phyloP scores from a whole-genome alignment of 2,797 vertebrate genomes.

The Adrianichthys oophorus region DNA sequence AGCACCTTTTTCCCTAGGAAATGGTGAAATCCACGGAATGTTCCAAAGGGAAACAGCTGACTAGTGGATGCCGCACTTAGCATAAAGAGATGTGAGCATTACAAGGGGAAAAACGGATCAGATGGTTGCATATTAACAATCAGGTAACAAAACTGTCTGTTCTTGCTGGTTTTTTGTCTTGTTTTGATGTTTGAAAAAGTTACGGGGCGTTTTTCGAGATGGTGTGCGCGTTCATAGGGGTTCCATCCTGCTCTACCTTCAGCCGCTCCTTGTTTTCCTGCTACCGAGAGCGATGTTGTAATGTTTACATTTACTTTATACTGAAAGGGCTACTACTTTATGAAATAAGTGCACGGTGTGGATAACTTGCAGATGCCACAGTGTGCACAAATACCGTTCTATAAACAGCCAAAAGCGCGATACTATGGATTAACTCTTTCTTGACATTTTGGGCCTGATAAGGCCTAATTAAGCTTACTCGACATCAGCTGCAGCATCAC shows the following conservation, averaged over 20 bases:
- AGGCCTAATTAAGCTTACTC: slow-evolving; percentile 18
- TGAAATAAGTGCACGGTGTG: slow-evolving; percentile 1
- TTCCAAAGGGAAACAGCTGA: slow-evolving; percentile 80
- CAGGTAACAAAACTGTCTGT: slow-evolving; percentile 71
- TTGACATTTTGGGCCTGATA: slow-evolving; percentile 40
- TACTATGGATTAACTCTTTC: slow-evolving; percentile 41
- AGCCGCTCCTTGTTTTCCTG: slow-evolving; percentile 82
- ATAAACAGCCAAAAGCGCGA: slow-evolving; percentile 11
- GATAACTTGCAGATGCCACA: slow-evolving; percentile 3
- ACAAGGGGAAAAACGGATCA: slow-evolving; percentile 67
- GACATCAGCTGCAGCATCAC: slow-evolving; percentile 14
- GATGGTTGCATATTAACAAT: slow-evolving; percentile 80
- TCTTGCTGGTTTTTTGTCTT: slow-evolving; percentile 32
- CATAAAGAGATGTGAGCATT: slow-evolving; percentile 79
- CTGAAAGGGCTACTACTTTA: slow-evolving; percentile 37
- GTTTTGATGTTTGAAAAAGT: slow-evolving; percentile 17
- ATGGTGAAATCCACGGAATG: slow-evolving; percentile 83
- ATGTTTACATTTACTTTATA: slow-evolving; percentile 77
- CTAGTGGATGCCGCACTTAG: slow-evolving; percentile 77
- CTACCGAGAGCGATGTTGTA: slow-evolving; percentile 72
- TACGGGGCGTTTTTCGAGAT: slow-evolving; percentile 32
- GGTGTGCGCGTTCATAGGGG: slow-evolving; percentile 47
- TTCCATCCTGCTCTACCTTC: slow-evolving; percentile 71
- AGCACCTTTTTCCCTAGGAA: slow-evolving; percentile 63
- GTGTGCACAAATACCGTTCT: background rate